Percentiles rank a stretch among this genome's conserved stretches.
These are phyloP conservation scores for Ciconia stormi DNA, from an alignment of 2,113 vertebrate genomes.

Conservation along the genomic window DNA sequence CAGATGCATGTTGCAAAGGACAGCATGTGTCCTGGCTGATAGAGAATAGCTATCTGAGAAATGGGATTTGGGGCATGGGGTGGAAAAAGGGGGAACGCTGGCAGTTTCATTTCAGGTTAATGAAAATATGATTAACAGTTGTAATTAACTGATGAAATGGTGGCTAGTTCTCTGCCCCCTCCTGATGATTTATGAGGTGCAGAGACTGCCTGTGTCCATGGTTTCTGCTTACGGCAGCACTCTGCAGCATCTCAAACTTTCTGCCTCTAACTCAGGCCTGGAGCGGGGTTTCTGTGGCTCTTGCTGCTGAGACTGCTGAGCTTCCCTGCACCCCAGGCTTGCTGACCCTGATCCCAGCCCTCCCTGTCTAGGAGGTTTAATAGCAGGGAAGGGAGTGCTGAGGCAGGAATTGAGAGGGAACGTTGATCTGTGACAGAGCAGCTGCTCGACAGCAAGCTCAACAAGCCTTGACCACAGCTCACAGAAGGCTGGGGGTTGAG, in stretches of 20 bases:
- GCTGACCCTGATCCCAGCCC: not conserved
- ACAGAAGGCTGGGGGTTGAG: not conserved
- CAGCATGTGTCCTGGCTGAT: not conserved
- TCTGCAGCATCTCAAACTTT: not conserved
- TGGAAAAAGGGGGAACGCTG: not conserved
- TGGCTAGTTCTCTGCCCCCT: conserved; percentile 2
- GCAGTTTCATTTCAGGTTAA: conserved; percentile 23
- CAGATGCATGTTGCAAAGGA: not conserved
- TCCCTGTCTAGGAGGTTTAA: not conserved
- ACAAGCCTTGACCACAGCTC: not conserved
- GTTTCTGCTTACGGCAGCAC: conserved; percentile 42
- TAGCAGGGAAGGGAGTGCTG: not conserved
- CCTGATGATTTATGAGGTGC: conserved; percentile 13
- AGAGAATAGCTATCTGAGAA: not conserved
- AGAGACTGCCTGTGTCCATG: not conserved
- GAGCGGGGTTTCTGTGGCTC: not conserved
- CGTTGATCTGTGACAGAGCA: not conserved
- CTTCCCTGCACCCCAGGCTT: not conserved
- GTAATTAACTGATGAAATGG: conserved; percentile 56
- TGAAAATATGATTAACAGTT: conserved; percentile 62
- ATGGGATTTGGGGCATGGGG: not conserved
- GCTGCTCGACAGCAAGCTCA: not conserved
- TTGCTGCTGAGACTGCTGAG: not conserved
- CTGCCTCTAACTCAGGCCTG: not conserved
- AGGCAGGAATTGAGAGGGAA: not conserved